A percentile compares a stretch with the other conserved stretches of the same genome.
Evolutionary conservation across 2,797 vertebrate genomes (phyloP).

Genomic region (Hoplostethus atlanticus): DNA sequence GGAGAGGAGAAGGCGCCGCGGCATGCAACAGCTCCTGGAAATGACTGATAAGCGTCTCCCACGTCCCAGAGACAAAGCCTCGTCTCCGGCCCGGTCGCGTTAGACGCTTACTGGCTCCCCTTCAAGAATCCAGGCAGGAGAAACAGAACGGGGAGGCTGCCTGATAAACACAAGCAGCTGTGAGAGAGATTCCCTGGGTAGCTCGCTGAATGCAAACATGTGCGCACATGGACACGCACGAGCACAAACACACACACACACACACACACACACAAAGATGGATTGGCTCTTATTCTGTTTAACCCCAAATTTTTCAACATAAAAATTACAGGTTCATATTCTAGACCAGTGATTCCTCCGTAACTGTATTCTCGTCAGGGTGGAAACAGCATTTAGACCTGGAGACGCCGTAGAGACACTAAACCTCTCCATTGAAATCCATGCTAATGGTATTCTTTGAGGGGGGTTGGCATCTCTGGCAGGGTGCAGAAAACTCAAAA

Average conservation of each 20-base stretch:
- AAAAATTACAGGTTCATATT: not conserved
- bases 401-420: no score
- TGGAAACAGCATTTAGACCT: no score
- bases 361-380: no score
- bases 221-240: slow-evolving; percentile 31
- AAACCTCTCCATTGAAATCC: no score
- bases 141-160: slow-evolving; percentile 38
- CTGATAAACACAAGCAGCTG: slow-evolving; percentile 81
- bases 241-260: not conserved
- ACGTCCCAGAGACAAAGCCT: slow-evolving; percentile 55
- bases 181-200: slow-evolving; percentile 42
- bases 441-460: no score
- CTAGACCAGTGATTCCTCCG: no score
- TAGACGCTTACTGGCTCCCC: slow-evolving; percentile 48
- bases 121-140: slow-evolving; percentile 66
- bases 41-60: slow-evolving; percentile 54
- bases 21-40: slow-evolving; percentile 64
- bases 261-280: not conserved
- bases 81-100: slow-evolving; percentile 32
- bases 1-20: slow-evolving; percentile 13
- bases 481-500: no score
- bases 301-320: not conserved
- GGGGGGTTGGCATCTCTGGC: no score
- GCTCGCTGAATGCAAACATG: slow-evolving; percentile 42
- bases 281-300: slow-evolving; percentile 2